Base-by-base conservation (phyloP, 92 coral and sea anemone genomes). In the Phenganax stokvisi region DNA sequence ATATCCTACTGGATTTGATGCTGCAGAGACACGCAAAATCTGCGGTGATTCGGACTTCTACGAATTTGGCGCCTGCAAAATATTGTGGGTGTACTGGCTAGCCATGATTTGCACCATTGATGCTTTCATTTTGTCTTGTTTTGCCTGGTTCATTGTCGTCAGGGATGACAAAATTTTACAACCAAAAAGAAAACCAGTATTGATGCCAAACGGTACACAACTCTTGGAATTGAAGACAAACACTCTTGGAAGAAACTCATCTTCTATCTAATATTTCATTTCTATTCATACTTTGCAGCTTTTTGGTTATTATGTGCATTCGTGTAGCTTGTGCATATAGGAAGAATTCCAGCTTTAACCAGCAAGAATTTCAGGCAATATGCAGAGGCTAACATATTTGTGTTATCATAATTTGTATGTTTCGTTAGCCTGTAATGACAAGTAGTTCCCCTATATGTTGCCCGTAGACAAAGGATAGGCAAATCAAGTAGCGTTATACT, bases 1-100 rank as follows among this genome's bases (percentile, higher is more conserved):
- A 73, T 89, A 96, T 81, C 99, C 99, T 12, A 85, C 84, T 81
- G 99, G 99, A 59, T 96, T 97, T 92, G 87, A 81, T 77, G 87
- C 91, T 7, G 77, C 91, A 25, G 91, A 83, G 31, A 91, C 92
- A 44, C 86, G 80, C 51, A 83, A 80, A n/a, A 76, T 92, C 77
- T 96, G 99, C 84, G 93, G 97, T 58, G 82, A 85, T 65, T 90
- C 99, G 1, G 90, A 83, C 57, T 76, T 89, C 12, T 96, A 84
- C 85, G 87, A 88, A 58, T 75, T 88, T 10, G 99, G 99, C 13
- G 69, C 71, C 54, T 96, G 99, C 77, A 86, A 92, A 61, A 89
- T 96, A 17, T 86, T 89, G 70, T 96, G 99, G 99, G 97, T 93
- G 16, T 96, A 88, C 66, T 87, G 91, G 87, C 86, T 96, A 7